Conservation (phyloP, 2,113 vertebrate species). For the Chlamydotis undulata region DNA sequence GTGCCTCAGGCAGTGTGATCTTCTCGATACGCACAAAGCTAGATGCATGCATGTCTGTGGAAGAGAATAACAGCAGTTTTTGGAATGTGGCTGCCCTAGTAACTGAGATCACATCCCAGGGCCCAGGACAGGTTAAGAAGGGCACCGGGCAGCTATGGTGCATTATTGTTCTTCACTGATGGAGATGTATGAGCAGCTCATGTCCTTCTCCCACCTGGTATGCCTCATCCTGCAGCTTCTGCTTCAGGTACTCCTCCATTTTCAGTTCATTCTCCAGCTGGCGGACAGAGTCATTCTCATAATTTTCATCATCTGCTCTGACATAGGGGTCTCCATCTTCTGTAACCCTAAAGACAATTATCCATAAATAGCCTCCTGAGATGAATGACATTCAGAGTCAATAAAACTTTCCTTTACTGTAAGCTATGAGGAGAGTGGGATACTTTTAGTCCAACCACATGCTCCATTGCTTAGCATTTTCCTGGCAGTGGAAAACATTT, state of each 20-base stretch:
- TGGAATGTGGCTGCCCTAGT: background rate
- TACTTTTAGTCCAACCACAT: background rate
- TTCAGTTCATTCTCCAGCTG: slow-evolving; percentile 91
- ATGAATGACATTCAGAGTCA: background rate
- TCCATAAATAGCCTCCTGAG: slow-evolving; percentile 62
- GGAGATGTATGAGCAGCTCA: background rate
- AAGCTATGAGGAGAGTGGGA: background rate
- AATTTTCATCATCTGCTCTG: slow-evolving; percentile 82
- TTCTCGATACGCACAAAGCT: background rate
- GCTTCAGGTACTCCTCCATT: slow-evolving; percentile 90
- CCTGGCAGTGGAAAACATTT: background rate
- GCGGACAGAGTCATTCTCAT: slow-evolving; percentile 88
- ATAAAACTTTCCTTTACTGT: background rate
- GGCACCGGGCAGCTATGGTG: background rate
- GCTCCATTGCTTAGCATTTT: background rate
- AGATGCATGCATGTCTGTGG: background rate
- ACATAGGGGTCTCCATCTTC: slow-evolving; percentile 80
- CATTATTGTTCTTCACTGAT: background rate
- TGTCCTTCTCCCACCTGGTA: slow-evolving; percentile 82
- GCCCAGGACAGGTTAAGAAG: background rate
- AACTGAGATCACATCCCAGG: background rate
- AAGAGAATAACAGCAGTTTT: background rate
- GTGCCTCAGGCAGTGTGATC: background rate
- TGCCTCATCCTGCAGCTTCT: slow-evolving; percentile 87
- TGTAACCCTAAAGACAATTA: slow-evolving; percentile 74